A percentile compares a stretch with the other conserved stretches of the same genome.
Evolutionary conservation across 2,888 invertebrate species (phyloP).

Genomic region (Epicampocera succincta): DNA sequence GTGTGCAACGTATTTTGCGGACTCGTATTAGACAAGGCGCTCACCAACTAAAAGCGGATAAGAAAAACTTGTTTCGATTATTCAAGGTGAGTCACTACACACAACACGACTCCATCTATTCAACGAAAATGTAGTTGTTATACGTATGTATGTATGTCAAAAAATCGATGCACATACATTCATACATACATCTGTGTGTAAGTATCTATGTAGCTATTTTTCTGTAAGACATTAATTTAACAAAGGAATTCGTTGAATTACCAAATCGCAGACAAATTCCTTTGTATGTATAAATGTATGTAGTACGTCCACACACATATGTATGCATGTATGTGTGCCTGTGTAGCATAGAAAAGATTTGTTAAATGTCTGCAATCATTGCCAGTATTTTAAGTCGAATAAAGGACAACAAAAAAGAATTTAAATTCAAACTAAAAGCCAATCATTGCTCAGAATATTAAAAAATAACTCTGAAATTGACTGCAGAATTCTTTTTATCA

Average conservation of each 20-base stretch:
- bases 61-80: too few species aligned
- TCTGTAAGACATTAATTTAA: conserved; percentile 24
- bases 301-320: too few species aligned
- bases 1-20: too few species aligned
- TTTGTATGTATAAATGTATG: background rate
- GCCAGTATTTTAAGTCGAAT: conserved; percentile 39
- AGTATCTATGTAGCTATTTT: conserved; percentile 23
- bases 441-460: conserved; percentile 53
- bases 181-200: too few species aligned
- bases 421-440: conserved; percentile 53
- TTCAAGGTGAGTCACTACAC: too few species aligned
- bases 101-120: too few species aligned
- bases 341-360: conserved; percentile 18
- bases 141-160: too few species aligned
- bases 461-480: conserved; percentile 29
- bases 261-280: conserved; percentile 42
- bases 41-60: too few species aligned
- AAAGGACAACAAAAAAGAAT: conserved; percentile 40
- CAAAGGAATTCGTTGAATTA: conserved; percentile 25
- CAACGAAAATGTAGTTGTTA: too few species aligned
- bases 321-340: too few species aligned
- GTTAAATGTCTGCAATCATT: conserved; percentile 61
- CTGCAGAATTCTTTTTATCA: conserved; percentile 20
- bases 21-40: too few species aligned
- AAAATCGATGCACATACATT: too few species aligned